phyloP scores from a whole-genome alignment of 2,797 vertebrate species.

The Tokudaia muenninki region DNA sequence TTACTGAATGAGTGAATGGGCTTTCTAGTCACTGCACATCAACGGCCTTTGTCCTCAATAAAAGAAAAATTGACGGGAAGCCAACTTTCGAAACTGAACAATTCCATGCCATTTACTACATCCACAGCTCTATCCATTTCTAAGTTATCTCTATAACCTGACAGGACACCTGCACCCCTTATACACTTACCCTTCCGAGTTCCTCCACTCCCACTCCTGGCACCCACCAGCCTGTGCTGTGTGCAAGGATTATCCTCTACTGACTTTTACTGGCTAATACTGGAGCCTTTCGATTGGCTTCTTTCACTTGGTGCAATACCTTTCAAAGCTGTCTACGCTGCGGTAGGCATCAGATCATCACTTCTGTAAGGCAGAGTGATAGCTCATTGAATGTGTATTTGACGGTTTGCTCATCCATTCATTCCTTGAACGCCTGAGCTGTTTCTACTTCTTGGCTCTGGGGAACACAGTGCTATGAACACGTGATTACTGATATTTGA shows the following conservation, averaged over 20 bases:
- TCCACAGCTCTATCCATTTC: neutral
- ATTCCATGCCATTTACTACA: neutral
- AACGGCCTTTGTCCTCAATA: neutral
- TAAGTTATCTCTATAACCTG: neutral
- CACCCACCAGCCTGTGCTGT: neutral
- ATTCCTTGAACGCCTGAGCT: too few relatives aligned
- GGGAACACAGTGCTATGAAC: too few relatives aligned
- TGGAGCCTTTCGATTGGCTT: neutral
- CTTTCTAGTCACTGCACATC: neutral
- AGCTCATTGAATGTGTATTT: neutral
- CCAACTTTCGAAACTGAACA: constrained; percentile 27
- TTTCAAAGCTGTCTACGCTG: neutral
- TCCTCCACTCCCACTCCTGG: neutral
- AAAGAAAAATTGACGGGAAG: constrained; percentile 5
- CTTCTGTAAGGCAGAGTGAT: neutral
- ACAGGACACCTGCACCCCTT: neutral
- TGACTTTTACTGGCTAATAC: neutral
- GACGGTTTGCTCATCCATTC: neutral
- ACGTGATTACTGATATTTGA: too few relatives aligned
- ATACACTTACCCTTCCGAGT: neutral
- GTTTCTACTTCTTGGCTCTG: too few relatives aligned
- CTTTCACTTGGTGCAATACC: neutral
- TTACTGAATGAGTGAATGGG: constrained; percentile 34
- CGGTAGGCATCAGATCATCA: constrained; percentile 6
- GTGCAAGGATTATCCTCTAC: too few relatives aligned